These are phyloP conservation scores for Lanistes nyassanus DNA, from an alignment of 1,140 invertebrate genomes.

Conservation along the genomic window DNA sequence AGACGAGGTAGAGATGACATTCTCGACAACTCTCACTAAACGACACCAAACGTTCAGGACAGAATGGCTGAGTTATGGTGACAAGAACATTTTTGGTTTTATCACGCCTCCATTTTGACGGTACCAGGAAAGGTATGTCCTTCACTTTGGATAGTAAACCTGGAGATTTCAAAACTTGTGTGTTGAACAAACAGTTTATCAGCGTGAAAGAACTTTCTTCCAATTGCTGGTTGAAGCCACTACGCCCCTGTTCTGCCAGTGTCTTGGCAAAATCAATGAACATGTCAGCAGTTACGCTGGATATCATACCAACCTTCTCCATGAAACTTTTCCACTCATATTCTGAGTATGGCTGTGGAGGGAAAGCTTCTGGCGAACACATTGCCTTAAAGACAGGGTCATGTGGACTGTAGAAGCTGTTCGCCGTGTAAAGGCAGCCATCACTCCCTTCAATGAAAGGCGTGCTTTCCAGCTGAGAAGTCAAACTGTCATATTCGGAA, in stretches of 20 bases:
- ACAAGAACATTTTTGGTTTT: neutral
- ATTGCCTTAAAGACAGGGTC: neutral
- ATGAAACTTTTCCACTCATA: neutral
- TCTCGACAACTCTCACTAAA: constrained; percentile 23
- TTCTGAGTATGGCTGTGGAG: neutral
- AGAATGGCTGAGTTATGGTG: constrained; percentile 4
- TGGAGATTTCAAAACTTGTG: neutral
- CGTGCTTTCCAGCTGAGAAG: neutral
- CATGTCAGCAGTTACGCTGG: constrained; percentile 4
- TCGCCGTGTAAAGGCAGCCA: neutral
- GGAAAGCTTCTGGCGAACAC: neutral
- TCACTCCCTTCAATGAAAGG: constrained; percentile 17
- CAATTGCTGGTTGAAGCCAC: constrained; percentile 16
- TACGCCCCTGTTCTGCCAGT: constrained; percentile 24
- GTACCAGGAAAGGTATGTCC: constrained; percentile 36
- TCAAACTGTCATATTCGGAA: neutral
- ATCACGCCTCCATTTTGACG: constrained; percentile 13
- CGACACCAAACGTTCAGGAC: constrained; percentile 20
- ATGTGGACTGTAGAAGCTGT: constrained; percentile 13
- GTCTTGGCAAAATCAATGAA: constrained; percentile 1
- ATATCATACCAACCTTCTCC: constrained; percentile 6
- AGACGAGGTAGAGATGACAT: constrained; percentile 24
- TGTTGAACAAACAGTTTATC: constrained; percentile 17
- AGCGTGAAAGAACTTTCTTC: constrained; percentile 23
- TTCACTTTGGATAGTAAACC: constrained; percentile 15